Conservation (phyloP, 2,888 invertebrate genomes). For the Ischnura elegans region DNA sequence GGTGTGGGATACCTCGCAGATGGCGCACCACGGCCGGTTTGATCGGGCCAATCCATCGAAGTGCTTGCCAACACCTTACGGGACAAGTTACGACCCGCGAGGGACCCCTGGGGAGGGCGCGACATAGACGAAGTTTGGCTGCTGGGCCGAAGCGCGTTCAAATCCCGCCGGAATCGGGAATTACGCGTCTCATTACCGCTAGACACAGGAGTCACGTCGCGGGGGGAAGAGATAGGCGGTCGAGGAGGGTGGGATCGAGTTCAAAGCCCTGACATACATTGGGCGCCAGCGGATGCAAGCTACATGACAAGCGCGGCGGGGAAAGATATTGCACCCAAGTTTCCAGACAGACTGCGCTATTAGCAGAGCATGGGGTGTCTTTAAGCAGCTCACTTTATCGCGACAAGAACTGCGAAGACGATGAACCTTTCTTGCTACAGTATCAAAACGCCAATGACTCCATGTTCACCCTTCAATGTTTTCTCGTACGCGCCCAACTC, state of each 20-base stretch:
- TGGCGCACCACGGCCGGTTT: constrained; percentile 39
- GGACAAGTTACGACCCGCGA: constrained; percentile 58
- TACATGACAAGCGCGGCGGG: neutral
- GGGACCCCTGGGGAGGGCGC: neutral
- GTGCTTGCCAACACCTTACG: constrained; percentile 56
- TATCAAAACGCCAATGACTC: neutral
- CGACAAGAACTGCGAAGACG: neutral
- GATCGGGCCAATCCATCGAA: constrained; percentile 52
- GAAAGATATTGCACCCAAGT: neutral
- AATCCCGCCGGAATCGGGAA: constrained; percentile 54
- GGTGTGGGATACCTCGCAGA: constrained; percentile 34
- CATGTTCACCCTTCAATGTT: neutral
- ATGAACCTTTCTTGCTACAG: neutral
- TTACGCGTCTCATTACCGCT: constrained; percentile 61
- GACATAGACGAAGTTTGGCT: constrained; percentile 20
- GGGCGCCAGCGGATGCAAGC: neutral
- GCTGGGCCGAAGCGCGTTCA: constrained; percentile 30
- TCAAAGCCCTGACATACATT: neutral
- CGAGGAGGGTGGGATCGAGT: neutral
- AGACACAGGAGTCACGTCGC: constrained; percentile 36
- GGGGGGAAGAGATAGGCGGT: neutral
- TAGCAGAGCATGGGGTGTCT: neutral
- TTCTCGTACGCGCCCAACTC: neutral
- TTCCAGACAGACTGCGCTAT: neutral
- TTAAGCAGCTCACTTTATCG: neutral